phyloP scores from a whole-genome alignment of 2,797 vertebrate species.

The Cirrhinus molitorella region DNA sequence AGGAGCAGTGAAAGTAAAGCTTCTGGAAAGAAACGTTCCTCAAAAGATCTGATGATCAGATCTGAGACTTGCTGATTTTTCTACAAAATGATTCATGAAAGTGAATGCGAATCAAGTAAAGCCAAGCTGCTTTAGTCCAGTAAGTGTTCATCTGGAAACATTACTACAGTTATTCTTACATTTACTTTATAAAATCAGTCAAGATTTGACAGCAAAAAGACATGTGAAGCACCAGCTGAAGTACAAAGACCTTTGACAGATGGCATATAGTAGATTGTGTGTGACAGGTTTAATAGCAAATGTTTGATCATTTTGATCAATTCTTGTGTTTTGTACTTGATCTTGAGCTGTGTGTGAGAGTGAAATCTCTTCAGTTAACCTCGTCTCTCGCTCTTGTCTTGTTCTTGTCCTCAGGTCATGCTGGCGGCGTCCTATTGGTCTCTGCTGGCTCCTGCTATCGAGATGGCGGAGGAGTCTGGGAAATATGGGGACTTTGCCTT shows the following conservation, averaged over 20 bases:
- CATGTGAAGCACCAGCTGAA: neutral
- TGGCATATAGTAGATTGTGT: neutral
- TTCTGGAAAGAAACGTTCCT: no score
- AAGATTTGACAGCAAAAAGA: neutral
- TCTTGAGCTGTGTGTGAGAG: neutral
- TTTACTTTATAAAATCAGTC: neutral
- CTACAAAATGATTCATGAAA: no score
- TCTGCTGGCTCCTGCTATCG: constrained; percentile 91
- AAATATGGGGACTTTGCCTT: constrained; percentile 90
- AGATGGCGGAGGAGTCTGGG: constrained; percentile 89
- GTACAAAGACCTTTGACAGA: neutral
- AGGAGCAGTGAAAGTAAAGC: no score
- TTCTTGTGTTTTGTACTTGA: neutral
- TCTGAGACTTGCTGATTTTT: no score
- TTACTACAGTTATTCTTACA: neutral
- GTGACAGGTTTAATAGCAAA: neutral
- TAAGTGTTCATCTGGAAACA: neutral
- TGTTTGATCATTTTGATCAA: neutral
- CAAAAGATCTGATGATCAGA: no score
- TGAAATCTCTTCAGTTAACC: neutral
- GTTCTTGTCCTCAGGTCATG: constrained; percentile 86
- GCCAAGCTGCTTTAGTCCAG: no score
- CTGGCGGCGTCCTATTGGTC: constrained; percentile 98
- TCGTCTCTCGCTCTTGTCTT: neutral
- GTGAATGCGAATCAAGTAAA: no score